Base-by-base conservation (phyloP, 2,797 vertebrate genomes). In the Pangasius macronema region DNA sequence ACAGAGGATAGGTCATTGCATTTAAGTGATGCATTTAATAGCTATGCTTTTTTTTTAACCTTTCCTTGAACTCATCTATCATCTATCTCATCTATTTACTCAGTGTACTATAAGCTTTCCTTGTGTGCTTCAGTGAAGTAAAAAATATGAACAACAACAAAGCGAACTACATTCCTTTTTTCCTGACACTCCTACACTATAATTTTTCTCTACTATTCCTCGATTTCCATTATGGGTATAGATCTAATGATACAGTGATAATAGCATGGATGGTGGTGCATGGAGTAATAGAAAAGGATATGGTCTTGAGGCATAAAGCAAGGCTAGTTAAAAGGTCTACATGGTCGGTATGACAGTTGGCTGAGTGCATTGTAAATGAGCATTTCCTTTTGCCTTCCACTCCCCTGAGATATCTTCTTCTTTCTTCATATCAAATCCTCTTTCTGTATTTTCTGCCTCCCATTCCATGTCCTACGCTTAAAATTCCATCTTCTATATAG, bases 241-340 rank as follows among this genome's bases (percentile, higher is more conserved):
- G 9, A 36, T 80, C 30, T 80, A 80, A 59, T 80, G 18, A 36
- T 57, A 36, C 30, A 80, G 53, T 79, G 30, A 57, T 81, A 81
- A 61, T 42, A 42, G 5, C 57, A 81, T 63, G 57, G 39, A 3
- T 82, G 36, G 36, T 46, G 65, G 59, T 16, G 80, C 59, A 46
- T 65, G 16, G 33, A 49, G 59, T 82, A 82, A 27, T 49, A 82
- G 59, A 65, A 82, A 46, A n/a, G 14, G 16, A 46, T 63, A 8
- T 63, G 80, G 30, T 81, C 57, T 27, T 42, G 11, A 82, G 24
- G 36, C 10, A 82, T 63, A 49, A 81, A 18, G 79, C 24, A 24
- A 27, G 55, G 22, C 36, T 61, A 16, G 36, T 61, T 59, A 14
- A 61, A 61, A 61, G 33, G 33, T 81, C 77, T 80, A 59, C 11